Percentiles rank a stretch among this genome's conserved stretches.
Conservation (phyloP, 1,140 invertebrate species). For the Pogonus chalceus region DNA sequence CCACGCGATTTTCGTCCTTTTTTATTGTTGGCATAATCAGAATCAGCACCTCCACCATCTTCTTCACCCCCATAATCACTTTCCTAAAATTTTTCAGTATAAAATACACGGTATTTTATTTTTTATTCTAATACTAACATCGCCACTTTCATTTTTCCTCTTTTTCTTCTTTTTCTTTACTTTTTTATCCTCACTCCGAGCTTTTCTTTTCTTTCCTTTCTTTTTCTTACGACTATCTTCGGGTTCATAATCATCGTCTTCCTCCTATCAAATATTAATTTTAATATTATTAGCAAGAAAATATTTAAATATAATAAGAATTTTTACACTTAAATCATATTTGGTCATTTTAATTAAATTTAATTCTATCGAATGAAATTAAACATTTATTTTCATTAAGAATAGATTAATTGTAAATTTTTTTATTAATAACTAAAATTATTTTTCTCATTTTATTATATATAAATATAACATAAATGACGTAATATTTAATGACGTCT, state of each 20-base stretch:
- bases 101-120: neutral
- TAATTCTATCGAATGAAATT: no score
- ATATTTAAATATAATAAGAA: no score
- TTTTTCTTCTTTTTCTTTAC: slow-evolving; percentile 89
- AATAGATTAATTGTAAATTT: no score
- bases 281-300: neutral
- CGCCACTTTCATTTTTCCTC: slow-evolving; percentile 82
- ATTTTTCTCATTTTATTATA: no score
- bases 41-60: slow-evolving; percentile 56
- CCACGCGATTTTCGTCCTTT: slow-evolving; percentile 43
- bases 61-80: slow-evolving; percentile 66
- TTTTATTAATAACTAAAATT: no score
- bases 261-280: slow-evolving; percentile 47
- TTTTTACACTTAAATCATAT: no score
- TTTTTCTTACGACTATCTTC: slow-evolving; percentile 76
- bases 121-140: slow-evolving; percentile 43
- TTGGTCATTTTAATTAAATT: no score
- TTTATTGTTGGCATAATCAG: slow-evolving; percentile 51
- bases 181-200: slow-evolving; percentile 75
- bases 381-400: no score
- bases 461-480: no score
- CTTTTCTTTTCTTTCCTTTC: slow-evolving; percentile 86
- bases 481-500: no score
- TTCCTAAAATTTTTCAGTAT: slow-evolving; percentile 43
- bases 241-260: slow-evolving; percentile 77